A percentile compares a stretch with the other conserved stretches of the same genome.
Evolutionary conservation across 2,888 invertebrate genomes (phyloP).

Genomic region (Platycnemis pennipes): DNA sequence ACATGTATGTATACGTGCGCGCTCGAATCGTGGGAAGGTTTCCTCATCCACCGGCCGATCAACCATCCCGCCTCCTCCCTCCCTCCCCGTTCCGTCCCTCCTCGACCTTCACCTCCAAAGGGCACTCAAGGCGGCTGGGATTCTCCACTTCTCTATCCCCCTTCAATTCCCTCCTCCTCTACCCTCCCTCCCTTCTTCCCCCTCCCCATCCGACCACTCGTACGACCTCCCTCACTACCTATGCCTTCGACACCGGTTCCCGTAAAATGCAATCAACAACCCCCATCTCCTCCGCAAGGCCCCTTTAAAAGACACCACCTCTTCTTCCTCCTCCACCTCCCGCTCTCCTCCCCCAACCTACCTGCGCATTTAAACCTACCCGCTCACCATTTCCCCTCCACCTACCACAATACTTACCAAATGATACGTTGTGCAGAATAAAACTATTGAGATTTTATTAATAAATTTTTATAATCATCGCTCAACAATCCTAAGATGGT

Average conservation of each 20-base stretch:
- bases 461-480: too few relatives aligned
- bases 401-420: too few relatives aligned
- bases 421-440: too few relatives aligned
- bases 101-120: conserved; percentile 66
- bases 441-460: too few relatives aligned
- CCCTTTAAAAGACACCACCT: background rate
- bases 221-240: conserved; percentile 40
- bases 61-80: background rate
- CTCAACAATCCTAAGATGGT: too few relatives aligned
- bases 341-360: background rate
- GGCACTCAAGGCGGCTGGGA: conserved; percentile 37
- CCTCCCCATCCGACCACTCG: background rate
- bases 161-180: too few relatives aligned
- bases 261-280: conserved; percentile 37
- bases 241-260: conserved; percentile 30
- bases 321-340: background rate
- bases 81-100: background rate
- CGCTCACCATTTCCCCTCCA: too few relatives aligned
- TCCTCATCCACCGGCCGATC: background rate
- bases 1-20: too few relatives aligned
- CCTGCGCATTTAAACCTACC: background rate
- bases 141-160: background rate
- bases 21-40: conserved; percentile 47
- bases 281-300: background rate
- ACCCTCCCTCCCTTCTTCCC: background rate